Evolutionary conservation across 30 jellyfish, hydroid and myxozoan genomes (phyloP).

Genomic region (Chrysaora quinquecirrha): DNA sequence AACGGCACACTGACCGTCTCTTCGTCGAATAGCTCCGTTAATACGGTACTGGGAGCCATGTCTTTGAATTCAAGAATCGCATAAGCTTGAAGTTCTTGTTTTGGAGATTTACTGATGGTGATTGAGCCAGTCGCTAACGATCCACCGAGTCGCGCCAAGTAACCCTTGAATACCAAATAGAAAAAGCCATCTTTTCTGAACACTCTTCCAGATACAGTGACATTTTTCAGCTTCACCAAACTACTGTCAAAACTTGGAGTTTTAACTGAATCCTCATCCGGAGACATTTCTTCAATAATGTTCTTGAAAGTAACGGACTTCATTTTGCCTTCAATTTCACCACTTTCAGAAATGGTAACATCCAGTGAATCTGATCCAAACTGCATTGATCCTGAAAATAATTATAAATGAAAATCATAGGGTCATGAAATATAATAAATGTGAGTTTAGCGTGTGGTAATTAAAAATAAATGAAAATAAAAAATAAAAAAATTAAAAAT

Average conservation of each 20-base stretch:
- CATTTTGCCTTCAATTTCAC: slow-evolving; percentile 46
- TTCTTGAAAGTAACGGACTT: slow-evolving; percentile 50
- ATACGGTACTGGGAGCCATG: slow-evolving; percentile 70
- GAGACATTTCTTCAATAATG: slow-evolving; percentile 43
- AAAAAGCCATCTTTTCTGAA: slow-evolving; percentile 51
- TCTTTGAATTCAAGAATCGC: slow-evolving; percentile 77
- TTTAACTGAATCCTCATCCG: slow-evolving; percentile 29
- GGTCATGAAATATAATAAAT: no score
- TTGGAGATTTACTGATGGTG: slow-evolving; percentile 68
- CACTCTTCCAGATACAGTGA: slow-evolving; percentile 66
- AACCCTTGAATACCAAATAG: slow-evolving; percentile 62
- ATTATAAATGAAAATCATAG: no score
- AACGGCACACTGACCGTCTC: slow-evolving; percentile 81
- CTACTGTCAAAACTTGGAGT: slow-evolving; percentile 65
- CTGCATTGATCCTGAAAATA: slow-evolving; percentile 35
- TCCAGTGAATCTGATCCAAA: slow-evolving; percentile 40
- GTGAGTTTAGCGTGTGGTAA: no score
- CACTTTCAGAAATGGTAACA: slow-evolving; percentile 35
- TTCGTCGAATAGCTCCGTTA: slow-evolving; percentile 69
- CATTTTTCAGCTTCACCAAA: slow-evolving; percentile 64
- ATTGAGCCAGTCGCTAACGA: slow-evolving; percentile 63
- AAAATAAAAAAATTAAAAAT: no score
- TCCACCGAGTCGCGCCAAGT: slow-evolving; percentile 35
- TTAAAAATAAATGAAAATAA: no score
- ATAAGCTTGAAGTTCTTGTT: slow-evolving; percentile 40